phyloP scores from a whole-genome alignment of 2,113 vertebrate species.

The Erythrolamprus reginae region DNA sequence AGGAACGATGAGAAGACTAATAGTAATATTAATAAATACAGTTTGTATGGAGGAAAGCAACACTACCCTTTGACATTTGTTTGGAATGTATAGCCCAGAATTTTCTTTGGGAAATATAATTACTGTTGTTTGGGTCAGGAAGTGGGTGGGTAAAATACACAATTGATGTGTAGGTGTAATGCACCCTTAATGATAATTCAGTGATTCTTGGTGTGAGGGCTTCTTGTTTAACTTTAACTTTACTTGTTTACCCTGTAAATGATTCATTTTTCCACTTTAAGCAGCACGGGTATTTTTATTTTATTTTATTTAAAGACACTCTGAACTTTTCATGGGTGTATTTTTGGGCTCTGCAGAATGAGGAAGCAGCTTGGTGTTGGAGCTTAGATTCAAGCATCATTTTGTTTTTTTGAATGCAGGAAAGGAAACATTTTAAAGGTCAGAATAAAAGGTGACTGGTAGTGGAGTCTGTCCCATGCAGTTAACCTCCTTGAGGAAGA shows the following conservation, averaged over 20 bases:
- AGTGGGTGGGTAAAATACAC: background rate
- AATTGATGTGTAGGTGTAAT: slow-evolving; percentile 32
- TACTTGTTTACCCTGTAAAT: background rate
- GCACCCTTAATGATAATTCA: background rate
- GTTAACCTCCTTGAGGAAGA: background rate
- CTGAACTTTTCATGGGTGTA: background rate
- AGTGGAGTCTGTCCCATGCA: background rate
- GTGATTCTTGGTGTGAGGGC: background rate
- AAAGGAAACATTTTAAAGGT: background rate
- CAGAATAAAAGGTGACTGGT: background rate
- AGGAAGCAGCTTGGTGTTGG: background rate
- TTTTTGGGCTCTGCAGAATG: background rate
- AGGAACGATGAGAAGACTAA: too few species aligned
- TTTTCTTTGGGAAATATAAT: slow-evolving; percentile 37
- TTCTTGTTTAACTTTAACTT: slow-evolving; percentile 3
- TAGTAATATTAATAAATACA: too few species aligned
- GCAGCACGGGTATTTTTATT: background rate
- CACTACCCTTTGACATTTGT: slow-evolving; percentile 29
- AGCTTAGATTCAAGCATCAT: background rate
- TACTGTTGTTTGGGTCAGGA: slow-evolving; percentile 34
- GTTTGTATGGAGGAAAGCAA: background rate
- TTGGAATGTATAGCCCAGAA: slow-evolving; percentile 44
- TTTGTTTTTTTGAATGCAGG: background rate
- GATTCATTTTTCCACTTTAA: background rate
- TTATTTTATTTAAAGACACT: background rate